phyloP scores from a whole-genome alignment of 2,113 vertebrate genomes.

The Scolopax mira region DNA sequence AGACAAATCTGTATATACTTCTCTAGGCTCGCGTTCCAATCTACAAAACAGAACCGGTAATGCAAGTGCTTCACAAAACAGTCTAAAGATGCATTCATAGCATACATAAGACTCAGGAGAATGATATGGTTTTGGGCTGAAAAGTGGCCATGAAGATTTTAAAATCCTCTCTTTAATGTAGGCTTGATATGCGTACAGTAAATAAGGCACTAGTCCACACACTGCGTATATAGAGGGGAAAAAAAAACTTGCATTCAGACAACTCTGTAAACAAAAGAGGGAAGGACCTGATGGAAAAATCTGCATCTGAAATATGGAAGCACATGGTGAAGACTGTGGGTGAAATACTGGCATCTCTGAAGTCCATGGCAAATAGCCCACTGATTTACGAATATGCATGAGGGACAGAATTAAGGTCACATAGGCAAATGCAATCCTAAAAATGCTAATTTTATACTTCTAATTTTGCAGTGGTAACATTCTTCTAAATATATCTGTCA shows the following conservation, averaged over 20 bases:
- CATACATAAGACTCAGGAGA: neutral
- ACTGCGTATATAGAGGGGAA: fast-evolving
- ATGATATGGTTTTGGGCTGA: neutral
- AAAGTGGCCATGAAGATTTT: neutral
- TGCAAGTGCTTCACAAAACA: neutral
- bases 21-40: neutral
- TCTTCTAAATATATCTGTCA: neutral
- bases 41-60: neutral
- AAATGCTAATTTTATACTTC: neutral
- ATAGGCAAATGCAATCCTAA: neutral
- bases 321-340: neutral
- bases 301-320: neutral
- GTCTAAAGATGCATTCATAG: neutral
- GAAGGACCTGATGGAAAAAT: neutral
- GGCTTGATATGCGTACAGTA: neutral
- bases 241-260: neutral
- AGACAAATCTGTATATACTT: neutral
- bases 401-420: neutral
- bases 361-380: neutral
- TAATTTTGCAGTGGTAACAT: neutral
- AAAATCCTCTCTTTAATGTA: neutral
- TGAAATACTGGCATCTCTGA: neutral
- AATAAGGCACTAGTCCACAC: neutral
- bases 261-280: neutral
- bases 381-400: neutral